Conservation (phyloP, 37 sponge, comb jelly and placozoan genomes). For the Oopsacas minuta region DNA sequence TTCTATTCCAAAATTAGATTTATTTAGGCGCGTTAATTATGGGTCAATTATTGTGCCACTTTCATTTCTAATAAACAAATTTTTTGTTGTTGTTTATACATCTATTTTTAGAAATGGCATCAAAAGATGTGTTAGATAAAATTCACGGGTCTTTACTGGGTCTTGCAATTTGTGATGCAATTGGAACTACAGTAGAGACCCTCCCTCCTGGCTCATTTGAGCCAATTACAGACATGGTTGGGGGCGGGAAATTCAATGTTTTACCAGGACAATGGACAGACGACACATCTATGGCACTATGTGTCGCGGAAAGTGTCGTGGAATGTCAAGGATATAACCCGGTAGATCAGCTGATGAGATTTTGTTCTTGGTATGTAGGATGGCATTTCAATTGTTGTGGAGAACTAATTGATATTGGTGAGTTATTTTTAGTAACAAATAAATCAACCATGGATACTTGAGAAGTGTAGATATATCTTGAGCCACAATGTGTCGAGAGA, state of each 20-base stretch:
- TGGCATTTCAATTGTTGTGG: slow-evolving; percentile 1
- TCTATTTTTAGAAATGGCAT: too few species aligned
- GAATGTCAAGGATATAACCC: slow-evolving; percentile 66
- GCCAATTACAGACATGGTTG: slow-evolving; percentile 52
- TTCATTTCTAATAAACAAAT: too few species aligned
- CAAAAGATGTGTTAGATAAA: background rate
- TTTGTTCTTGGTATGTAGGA: slow-evolving; percentile 62
- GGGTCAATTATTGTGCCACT: too few species aligned
- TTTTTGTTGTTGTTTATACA: too few species aligned
- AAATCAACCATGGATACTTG: too few species aligned
- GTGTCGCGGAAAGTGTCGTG: slow-evolving; percentile 75
- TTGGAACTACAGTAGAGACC: slow-evolving; percentile 68
- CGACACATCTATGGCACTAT: slow-evolving; percentile 82
- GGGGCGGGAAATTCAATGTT: slow-evolving; percentile 67
- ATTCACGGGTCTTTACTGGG: slow-evolving; percentile 49
- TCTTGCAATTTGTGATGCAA: slow-evolving; percentile 74
- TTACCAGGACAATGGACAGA: slow-evolving; percentile 88
- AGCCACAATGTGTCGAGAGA: too few species aligned
- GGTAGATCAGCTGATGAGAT: slow-evolving; percentile 42
- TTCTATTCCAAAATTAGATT: too few species aligned
- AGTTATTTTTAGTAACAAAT: background rate
- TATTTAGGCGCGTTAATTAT: too few species aligned
- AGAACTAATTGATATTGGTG: slow-evolving; percentile 2
- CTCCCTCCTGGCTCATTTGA: slow-evolving; percentile 59
- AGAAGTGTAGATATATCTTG: too few species aligned